Conservation (phyloP, 2,888 invertebrate genomes). For the Volucella bombylans region DNA sequence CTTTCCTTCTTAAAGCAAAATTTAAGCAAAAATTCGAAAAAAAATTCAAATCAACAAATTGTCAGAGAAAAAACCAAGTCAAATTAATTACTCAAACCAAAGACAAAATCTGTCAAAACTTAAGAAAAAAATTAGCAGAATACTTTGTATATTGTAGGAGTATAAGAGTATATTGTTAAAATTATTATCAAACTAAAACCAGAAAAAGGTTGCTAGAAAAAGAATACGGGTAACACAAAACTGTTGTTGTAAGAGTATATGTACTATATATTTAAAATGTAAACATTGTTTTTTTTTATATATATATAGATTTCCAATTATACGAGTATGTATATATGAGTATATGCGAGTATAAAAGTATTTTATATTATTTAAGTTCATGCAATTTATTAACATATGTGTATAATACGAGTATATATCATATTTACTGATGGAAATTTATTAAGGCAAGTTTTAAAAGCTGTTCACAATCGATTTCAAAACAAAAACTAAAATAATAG, state of each 20-base stretch:
- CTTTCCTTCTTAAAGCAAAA: conserved; percentile 5
- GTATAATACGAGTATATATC: no score
- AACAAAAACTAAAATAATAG: conserved; percentile 18
- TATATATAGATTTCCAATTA: conserved; percentile 34
- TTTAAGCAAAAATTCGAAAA: conserved; percentile 63
- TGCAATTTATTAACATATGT: conserved; percentile 48
- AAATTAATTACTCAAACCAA: conserved; percentile 64
- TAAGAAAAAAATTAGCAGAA: conserved; percentile 56
- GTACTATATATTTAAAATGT: conserved; percentile 48
- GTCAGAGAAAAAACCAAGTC: conserved; percentile 54
- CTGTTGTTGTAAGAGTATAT: conserved; percentile 41
- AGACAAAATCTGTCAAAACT: conserved; percentile 59
- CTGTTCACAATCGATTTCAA: conserved; percentile 52
- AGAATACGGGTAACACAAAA: conserved; percentile 29
- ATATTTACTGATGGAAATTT: conserved; percentile 28
- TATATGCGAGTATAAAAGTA: background rate
- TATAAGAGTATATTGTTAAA: conserved; percentile 48
- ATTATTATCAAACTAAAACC: conserved; percentile 47
- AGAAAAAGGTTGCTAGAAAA: conserved; percentile 67
- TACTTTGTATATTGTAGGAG: conserved; percentile 48
- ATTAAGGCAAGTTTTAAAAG: conserved; percentile 40
- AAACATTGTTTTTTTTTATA: conserved; percentile 54
- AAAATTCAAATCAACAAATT: conserved; percentile 63
- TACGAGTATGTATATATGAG: background rate
- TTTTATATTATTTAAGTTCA: conserved; percentile 31